These are phyloP conservation scores for Mormyrus proboscirostris DNA, from an alignment of 2,797 vertebrate species.

Conservation along the genomic window DNA sequence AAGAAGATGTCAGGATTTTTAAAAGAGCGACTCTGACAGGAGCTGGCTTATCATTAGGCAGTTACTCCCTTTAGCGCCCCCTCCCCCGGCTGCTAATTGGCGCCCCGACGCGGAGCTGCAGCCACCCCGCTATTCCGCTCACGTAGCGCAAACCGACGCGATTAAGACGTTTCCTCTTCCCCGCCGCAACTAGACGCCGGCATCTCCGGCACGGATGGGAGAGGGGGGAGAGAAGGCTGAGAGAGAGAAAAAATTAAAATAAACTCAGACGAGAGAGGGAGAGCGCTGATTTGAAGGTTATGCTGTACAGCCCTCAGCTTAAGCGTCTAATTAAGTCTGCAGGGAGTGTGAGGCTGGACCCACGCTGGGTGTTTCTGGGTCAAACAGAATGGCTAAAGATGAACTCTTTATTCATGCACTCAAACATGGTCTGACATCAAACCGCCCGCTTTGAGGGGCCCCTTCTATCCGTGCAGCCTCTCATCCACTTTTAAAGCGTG, in stretches of 20 bases:
- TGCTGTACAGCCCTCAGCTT: slow-evolving; percentile 41
- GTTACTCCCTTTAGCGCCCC: slow-evolving; percentile 54
- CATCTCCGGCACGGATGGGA: slow-evolving; percentile 28
- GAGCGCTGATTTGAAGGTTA: slow-evolving; percentile 55
- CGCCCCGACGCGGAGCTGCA: slow-evolving; percentile 31
- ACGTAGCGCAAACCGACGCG: slow-evolving; percentile 50
- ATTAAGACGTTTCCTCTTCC: slow-evolving; percentile 66
- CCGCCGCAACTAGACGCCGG: slow-evolving; percentile 56
- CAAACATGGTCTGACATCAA: slow-evolving; percentile 19
- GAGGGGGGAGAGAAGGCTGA: background rate
- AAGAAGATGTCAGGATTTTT: slow-evolving; percentile 28
- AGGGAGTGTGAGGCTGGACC: slow-evolving; percentile 35
- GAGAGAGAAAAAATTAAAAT: slow-evolving; percentile 14
- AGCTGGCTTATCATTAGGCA: slow-evolving; percentile 52
- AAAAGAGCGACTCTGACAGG: slow-evolving; percentile 28
- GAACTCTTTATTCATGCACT: slow-evolving; percentile 23
- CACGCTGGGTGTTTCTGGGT: slow-evolving; percentile 41
- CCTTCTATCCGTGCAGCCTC: background rate
- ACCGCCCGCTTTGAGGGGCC: background rate
- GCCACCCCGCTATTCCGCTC: slow-evolving; percentile 46
- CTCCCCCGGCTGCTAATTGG: slow-evolving; percentile 59
- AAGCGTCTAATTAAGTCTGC: slow-evolving; percentile 44
- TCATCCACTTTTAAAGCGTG: background rate
- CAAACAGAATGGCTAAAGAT: slow-evolving; percentile 38
- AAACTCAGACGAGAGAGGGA: slow-evolving; percentile 27